These are phyloP conservation scores for Amiota communis DNA, from an alignment of 2,888 invertebrate genomes.

Conservation along the genomic window DNA sequence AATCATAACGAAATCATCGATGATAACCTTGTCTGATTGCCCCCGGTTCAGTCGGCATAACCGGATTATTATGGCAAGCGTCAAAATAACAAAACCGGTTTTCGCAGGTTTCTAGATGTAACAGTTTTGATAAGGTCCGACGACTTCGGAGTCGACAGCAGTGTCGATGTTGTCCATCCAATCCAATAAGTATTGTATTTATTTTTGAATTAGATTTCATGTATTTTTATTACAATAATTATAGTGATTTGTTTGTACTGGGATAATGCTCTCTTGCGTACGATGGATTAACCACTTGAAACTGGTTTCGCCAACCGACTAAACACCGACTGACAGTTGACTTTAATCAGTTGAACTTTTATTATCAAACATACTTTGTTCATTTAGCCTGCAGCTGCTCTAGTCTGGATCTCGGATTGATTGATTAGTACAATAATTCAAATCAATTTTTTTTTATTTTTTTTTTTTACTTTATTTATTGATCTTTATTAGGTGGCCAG, in stretches of 20 bases:
- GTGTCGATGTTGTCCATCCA: too few species aligned
- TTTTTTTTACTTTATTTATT: neutral
- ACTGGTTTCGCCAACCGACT: constrained; percentile 37
- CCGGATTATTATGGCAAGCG: constrained; percentile 15
- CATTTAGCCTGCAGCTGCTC: constrained; percentile 39
- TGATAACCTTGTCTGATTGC: constrained; percentile 57
- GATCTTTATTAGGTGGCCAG: neutral
- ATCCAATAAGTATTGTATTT: constrained; percentile 34
- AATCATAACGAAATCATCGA: constrained; percentile 38
- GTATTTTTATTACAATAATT: constrained; percentile 43
- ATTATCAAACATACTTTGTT: neutral
- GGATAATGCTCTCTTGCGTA: neutral
- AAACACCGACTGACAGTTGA: constrained; percentile 1
- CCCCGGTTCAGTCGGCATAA: constrained; percentile 32
- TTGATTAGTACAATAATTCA: constrained; percentile 1
- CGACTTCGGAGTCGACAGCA: neutral
- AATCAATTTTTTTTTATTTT: constrained; percentile 32
- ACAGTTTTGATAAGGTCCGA: constrained; percentile 56
- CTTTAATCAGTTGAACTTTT: constrained; percentile 34
- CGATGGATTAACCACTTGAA: constrained; percentile 30
- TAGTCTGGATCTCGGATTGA: constrained; percentile 1
- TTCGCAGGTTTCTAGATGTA: constrained; percentile 53
- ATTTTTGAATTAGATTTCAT: constrained; percentile 32
- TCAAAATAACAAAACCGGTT: constrained; percentile 52
- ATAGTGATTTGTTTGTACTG: constrained; percentile 34